phyloP scores from a whole-genome alignment of 1,140 invertebrate genomes.

The Mya arenaria region DNA sequence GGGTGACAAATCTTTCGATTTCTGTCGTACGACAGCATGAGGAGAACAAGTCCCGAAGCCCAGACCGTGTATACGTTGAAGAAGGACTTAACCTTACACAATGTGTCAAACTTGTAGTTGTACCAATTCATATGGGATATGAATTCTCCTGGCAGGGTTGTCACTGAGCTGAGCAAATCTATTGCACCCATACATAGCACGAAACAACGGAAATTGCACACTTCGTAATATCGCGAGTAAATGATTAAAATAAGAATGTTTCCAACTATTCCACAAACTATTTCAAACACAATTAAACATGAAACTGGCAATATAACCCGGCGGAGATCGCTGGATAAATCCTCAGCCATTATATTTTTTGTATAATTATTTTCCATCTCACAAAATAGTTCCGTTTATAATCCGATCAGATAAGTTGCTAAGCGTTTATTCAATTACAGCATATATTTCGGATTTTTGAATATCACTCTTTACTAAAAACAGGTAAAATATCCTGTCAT shows the following conservation, averaged over 20 bases:
- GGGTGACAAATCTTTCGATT: slow-evolving; percentile 64
- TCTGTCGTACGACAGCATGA: slow-evolving; percentile 61
- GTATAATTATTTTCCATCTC: no score
- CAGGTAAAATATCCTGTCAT: no score
- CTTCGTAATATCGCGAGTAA: slow-evolving; percentile 51
- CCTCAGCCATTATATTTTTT: neutral
- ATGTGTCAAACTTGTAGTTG: slow-evolving; percentile 50
- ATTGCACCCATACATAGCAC: slow-evolving; percentile 59
- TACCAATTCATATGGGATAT: slow-evolving; percentile 64
- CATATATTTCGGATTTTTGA: no score
- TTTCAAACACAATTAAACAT: slow-evolving; percentile 43
- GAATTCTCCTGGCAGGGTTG: slow-evolving; percentile 66
- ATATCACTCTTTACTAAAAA: no score
- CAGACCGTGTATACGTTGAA: slow-evolving; percentile 63
- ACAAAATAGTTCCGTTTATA: no score
- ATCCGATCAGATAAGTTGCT: no score
- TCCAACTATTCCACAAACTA: slow-evolving; percentile 53
- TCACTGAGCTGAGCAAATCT: slow-evolving; percentile 61
- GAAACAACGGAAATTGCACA: slow-evolving; percentile 59
- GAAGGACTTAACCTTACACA: slow-evolving; percentile 62
- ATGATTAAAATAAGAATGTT: slow-evolving; percentile 62
- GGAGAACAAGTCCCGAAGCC: slow-evolving; percentile 56
- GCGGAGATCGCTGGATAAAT: slow-evolving; percentile 36
- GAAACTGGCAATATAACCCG: slow-evolving; percentile 51
- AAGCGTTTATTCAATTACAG: no score